Evolutionary conservation across 2,113 vertebrate species (phyloP).

Genomic region (Narcine bancroftii): DNA sequence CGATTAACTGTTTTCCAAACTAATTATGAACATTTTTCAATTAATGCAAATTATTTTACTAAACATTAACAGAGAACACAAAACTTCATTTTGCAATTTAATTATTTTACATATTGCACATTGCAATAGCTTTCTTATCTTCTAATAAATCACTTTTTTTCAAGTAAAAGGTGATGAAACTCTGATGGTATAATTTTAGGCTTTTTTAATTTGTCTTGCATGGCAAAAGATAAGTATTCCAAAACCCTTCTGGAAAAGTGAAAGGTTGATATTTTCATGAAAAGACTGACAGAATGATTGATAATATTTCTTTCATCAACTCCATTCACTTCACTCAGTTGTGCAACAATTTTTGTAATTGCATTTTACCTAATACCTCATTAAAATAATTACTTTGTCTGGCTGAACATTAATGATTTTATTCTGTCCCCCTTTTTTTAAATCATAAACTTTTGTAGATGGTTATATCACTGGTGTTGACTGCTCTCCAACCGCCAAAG

Average conservation of each 20-base stretch:
- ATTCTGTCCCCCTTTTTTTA: not conserved
- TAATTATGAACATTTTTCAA: not conserved
- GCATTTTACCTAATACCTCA: constrained; percentile 30
- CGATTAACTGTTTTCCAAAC: not conserved
- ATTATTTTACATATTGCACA: constrained; percentile 8
- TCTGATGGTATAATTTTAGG: constrained; percentile 10
- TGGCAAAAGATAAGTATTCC: not conserved
- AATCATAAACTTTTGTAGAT: not conserved
- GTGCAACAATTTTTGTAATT: constrained; percentile 30
- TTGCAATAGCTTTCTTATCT: not conserved
- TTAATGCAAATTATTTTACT: not conserved
- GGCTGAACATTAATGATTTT: constrained; percentile 13
- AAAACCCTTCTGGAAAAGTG: not conserved
- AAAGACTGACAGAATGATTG: constrained; percentile 34
- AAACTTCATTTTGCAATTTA: not conserved
- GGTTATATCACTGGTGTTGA: not conserved
- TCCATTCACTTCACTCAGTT: constrained; percentile 6
- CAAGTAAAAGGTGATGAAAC: not conserved
- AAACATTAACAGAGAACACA: not conserved
- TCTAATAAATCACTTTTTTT: constrained; percentile 7
- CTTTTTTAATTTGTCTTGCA: not conserved
- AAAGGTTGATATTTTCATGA: constrained; percentile 26
- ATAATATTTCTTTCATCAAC: constrained; percentile 27
- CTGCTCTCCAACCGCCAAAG: too few species aligned
- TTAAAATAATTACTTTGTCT: constrained; percentile 36